phyloP scores from a whole-genome alignment of 2,888 invertebrate species.

The Pollenia amentaria region DNA sequence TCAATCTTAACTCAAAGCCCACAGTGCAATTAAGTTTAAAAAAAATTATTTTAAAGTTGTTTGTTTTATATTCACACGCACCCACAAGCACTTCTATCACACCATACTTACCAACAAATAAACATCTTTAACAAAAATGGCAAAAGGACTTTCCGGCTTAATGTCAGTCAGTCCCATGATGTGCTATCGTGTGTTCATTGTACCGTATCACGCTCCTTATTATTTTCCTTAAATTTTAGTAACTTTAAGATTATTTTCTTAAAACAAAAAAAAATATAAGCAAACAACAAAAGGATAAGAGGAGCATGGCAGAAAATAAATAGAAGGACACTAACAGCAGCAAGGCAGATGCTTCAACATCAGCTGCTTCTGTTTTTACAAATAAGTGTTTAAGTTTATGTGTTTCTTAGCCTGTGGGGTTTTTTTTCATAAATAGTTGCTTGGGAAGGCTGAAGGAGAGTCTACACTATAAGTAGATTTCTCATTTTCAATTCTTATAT shows the following conservation, averaged over 20 bases:
- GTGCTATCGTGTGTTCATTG: constrained; percentile 3
- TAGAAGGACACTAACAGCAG: constrained; percentile 30
- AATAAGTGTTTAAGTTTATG: neutral
- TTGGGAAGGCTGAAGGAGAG: neutral
- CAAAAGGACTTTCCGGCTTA: constrained; percentile 11
- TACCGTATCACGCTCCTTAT: constrained; percentile 2
- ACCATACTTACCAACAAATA: neutral
- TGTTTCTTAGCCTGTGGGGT: neutral
- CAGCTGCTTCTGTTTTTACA: constrained; percentile 35
- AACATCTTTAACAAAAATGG: constrained; percentile 10
- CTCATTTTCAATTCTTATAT: constrained; percentile 28
- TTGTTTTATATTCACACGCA: constrained; percentile 71
- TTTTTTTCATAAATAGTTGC: neutral
- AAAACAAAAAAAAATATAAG: neutral
- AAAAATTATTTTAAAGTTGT: constrained; percentile 75
- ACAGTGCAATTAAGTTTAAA: neutral
- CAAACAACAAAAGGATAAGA: neutral
- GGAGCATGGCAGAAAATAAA: neutral
- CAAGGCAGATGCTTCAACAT: neutral
- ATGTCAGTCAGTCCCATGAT: constrained; percentile 37
- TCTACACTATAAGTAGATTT: constrained; percentile 23
- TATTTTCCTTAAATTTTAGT: constrained; percentile 17
- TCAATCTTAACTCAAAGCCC: no score
- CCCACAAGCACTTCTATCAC: neutral
- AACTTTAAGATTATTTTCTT: constrained; percentile 27